These are phyloP conservation scores for Oriolus oriolus DNA, from an alignment of 2,113 vertebrate genomes.

Conservation along the genomic window DNA sequence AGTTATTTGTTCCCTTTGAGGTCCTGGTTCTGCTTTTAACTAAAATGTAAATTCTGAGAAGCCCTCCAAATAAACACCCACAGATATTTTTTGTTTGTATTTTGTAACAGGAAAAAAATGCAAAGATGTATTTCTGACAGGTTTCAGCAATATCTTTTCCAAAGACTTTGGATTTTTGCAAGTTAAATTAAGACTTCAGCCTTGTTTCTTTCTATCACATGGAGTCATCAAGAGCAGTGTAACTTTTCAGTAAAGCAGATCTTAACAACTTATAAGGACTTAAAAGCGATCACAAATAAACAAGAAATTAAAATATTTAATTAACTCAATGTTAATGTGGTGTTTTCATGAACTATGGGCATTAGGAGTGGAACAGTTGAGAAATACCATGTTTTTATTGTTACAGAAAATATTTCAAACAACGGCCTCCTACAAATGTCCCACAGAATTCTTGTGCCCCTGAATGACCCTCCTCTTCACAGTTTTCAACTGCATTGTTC, in stretches of 20 bases:
- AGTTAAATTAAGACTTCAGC: background rate
- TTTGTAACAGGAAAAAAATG: background rate
- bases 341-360: background rate
- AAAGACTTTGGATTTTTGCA: background rate
- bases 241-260: background rate
- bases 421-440: background rate
- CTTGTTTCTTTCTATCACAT: background rate
- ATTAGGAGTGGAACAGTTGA: background rate
- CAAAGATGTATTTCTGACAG: background rate
- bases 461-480: background rate
- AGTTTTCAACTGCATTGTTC: background rate
- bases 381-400: rapidly evolving
- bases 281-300: background rate
- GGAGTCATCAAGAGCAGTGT: background rate
- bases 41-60: background rate
- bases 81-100: background rate
- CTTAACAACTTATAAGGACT: background rate
- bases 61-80: background rate
- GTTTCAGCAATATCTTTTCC: background rate
- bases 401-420: background rate
- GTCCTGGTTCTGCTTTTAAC: background rate
- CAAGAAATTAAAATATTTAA: background rate
- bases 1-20: background rate
- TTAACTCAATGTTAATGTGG: background rate
- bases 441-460: background rate